Evolutionary conservation across 53 echinoderm and acorn worm species (phyloP), one percentile per base, ranked within the genome.

Genomic region (Apostichopus leukothele): DNA sequence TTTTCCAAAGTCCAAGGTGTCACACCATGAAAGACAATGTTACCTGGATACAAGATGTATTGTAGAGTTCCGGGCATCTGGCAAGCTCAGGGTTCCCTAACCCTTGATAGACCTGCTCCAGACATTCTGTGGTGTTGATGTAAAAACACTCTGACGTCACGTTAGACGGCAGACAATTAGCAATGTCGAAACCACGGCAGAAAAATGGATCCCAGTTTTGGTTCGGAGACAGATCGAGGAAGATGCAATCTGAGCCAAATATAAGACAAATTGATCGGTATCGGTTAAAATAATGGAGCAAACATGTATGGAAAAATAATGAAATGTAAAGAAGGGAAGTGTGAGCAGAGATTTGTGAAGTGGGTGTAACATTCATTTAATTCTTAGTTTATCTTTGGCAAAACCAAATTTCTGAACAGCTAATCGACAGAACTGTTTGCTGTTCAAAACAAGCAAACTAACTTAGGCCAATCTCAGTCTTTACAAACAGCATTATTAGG

Each of bases 161-260:
- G 53, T 94, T 94, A 88, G 67, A 71, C 1, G 94, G 94, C 51
- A 94, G 86, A 68, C 94, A 92, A 53, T 88, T 74, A 50, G 75
- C 73, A 51, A 94, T 71, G 73, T 89, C 83, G 61, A 94, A 90
- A 50, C 52, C 89, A 78, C 91, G 86, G 78, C 92, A 92, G 76
- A 67, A 87, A 22, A 83, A 51, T 53, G 89, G 92, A 89, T 94
- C 91, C 94, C 94, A 94, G 76, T 91, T 94, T 60, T 94, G 94
- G 12, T 94, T 84, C 18, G 89, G 91, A 9, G 94, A 94, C n/a
- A 87, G 75, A 84, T 94, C 94, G 21, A 87, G 86, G 88, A 94
- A 94, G 51, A 94, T 67, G 60, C 94, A 94, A 53, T 94, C 94
- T 94, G 78, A 4, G 39, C 39, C 39, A 39, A 39, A 39, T 39